Base-by-base conservation (phyloP, 2,797 vertebrate genomes). In the Dendrocincla fuliginosa region DNA sequence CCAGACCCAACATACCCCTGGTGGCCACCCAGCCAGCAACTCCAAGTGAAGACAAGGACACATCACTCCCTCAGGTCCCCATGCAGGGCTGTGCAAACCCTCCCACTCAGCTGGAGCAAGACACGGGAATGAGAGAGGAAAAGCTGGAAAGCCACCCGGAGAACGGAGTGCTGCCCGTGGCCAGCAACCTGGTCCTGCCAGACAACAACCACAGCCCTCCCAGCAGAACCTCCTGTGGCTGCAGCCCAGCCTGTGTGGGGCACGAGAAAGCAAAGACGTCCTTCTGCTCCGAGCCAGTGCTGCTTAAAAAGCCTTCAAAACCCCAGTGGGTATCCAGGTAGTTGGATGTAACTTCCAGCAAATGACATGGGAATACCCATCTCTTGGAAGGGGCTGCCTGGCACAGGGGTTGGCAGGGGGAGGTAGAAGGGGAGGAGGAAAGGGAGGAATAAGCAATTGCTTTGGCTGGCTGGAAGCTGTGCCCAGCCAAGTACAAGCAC, bases 291-390 rank as follows among this genome's bases (percentile, higher is more conserved):
- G 98, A 98, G 85, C 87, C 97, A 0, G 93, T 61, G 7, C 97
- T 98, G 27, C 74, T 97, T 28, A 98, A 96, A 89, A 98, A 97
- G 35, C 27, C 95, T 50, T 87, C 97, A 53, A 98, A 91, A 68
- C 95, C 97, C 67, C 98, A 98, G 98, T 98, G 97, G 11, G 98
- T 98, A 95, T 18, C 91, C 28, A 16, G 53, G 28, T 4, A 5
- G 1, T 12, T 6, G 17, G n/a, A 55, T 37, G 2, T 13, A 4
- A 44, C 9, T 55, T 11, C 79, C 73, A 59, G n/a, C 23, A 9
- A 3, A 28, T 0, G 4, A 0, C 0, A 1, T 1, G 50, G 71
- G n/a, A 52, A 41, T 27, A 56, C 2, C 7, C n/a, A 1, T 0
- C 30, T 17, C 49, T 27, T 14, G 47, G 55, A 25, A 53, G 44